Conservation (phyloP, 2,888 invertebrate species). For the Thereva unica region DNA sequence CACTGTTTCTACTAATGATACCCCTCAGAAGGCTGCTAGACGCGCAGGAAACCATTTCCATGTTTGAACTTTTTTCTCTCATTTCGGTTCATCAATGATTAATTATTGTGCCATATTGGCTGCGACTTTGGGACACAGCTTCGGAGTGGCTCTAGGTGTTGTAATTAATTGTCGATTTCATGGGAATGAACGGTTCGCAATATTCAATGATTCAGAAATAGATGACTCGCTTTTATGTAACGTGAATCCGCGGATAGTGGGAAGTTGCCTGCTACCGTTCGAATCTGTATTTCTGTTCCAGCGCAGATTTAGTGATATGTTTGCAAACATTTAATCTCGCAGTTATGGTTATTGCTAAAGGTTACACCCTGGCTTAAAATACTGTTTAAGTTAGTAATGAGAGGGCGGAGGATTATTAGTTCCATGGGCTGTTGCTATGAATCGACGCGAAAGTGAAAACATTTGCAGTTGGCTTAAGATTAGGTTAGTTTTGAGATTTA, state of each 20-base stretch:
- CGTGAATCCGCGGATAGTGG: constrained; percentile 14
- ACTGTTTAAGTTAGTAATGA: too few relatives aligned
- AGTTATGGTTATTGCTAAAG: too few relatives aligned
- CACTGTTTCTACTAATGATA: constrained; percentile 8
- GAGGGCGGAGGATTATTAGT: too few relatives aligned
- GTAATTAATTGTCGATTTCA: constrained; percentile 30
- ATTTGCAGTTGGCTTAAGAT: too few relatives aligned
- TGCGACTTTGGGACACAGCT: constrained; percentile 10
- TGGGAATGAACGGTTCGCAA: constrained; percentile 28
- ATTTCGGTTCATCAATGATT: constrained; percentile 27
- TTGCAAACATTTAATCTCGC: too few relatives aligned
- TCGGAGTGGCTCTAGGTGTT: constrained; percentile 18
- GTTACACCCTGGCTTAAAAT: too few relatives aligned
- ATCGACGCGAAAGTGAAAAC: too few relatives aligned
- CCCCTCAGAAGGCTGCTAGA: constrained; percentile 4
- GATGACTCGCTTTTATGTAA: constrained; percentile 22
- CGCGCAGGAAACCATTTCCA: constrained; percentile 24
- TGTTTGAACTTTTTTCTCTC: constrained; percentile 15
- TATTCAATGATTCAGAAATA: constrained; percentile 13
- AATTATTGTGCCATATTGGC: constrained; percentile 7
- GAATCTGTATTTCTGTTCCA: neutral
- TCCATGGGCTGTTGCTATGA: too few relatives aligned
- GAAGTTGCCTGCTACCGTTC: constrained; percentile 22
- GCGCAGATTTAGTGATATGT: neutral
- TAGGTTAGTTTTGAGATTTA: too few relatives aligned